Conservation (phyloP, 2,888 invertebrate species). For the Leptogaster cylindrica region DNA sequence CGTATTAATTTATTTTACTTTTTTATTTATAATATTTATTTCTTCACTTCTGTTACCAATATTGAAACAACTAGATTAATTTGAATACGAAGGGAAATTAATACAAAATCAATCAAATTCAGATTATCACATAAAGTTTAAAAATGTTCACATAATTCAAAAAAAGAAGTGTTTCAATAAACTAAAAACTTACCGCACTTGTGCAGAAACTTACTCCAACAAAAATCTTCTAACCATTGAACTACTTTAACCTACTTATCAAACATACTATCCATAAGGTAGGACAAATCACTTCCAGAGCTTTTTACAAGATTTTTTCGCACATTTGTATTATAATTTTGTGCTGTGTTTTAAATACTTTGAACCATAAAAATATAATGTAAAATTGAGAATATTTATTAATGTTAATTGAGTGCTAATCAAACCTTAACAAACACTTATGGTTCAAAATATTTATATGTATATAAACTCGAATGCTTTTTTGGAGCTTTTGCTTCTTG, state of each 20-base stretch:
- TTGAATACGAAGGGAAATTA: slow-evolving; percentile 10
- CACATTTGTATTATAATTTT: too few species aligned
- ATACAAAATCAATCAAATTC: slow-evolving; percentile 19
- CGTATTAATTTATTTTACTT: neutral
- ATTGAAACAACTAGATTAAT: slow-evolving; percentile 19
- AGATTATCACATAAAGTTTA: slow-evolving; percentile 23
- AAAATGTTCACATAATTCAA: too few species aligned
- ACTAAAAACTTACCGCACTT: slow-evolving; percentile 12
- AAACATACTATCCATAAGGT: slow-evolving; percentile 42
- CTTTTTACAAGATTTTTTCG: too few species aligned
- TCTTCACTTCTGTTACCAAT: slow-evolving; percentile 27
- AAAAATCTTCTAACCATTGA: slow-evolving; percentile 31
- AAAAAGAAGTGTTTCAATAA: slow-evolving; percentile 4
- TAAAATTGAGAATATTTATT: too few species aligned
- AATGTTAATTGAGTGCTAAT: too few species aligned
- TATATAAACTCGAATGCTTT: too few species aligned
- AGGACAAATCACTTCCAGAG: slow-evolving; percentile 41
- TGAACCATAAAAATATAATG: too few species aligned
- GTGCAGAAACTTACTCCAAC: slow-evolving; percentile 30
- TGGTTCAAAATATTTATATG: too few species aligned
- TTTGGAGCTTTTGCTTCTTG: too few species aligned
- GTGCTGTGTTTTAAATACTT: too few species aligned
- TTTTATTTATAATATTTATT: too few species aligned
- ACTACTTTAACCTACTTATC: slow-evolving; percentile 31
- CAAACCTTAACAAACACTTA: too few species aligned